Evolutionary conservation across 2,797 vertebrate genomes (phyloP).

Genomic region (Sternotherus odoratus): DNA sequence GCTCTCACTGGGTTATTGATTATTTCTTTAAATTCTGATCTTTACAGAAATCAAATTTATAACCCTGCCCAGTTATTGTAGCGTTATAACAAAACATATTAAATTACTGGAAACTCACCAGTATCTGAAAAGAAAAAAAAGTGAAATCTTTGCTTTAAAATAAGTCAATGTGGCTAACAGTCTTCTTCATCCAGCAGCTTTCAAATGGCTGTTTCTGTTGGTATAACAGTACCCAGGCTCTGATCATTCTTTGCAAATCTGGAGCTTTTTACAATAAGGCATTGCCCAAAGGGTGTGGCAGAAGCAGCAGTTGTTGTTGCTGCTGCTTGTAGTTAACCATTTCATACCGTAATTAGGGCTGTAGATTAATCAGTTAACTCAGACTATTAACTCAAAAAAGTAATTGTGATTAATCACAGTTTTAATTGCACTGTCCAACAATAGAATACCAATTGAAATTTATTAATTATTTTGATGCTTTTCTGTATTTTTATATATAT

Average conservation of each 20-base stretch:
- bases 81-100: not conserved
- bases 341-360: not conserved
- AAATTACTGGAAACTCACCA: constrained; percentile 15
- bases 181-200: not conserved
- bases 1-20: not conserved
- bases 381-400: too few species aligned
- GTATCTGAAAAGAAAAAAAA: not conserved
- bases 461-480: too few species aligned
- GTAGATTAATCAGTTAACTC: too few species aligned
- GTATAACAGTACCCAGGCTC: not conserved
- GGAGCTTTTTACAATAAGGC: not conserved
- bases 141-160: not conserved
- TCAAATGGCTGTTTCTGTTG: constrained; percentile 21
- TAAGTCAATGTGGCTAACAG: not conserved
- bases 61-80: not conserved
- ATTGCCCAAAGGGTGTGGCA: not conserved
- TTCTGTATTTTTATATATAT: too few species aligned
- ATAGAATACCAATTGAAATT: too few species aligned
- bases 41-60: not conserved
- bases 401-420: too few species aligned
- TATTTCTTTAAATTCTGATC: not conserved
- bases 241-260: not conserved
- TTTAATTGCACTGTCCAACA: too few species aligned
- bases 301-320: not conserved
- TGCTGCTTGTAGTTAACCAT: not conserved